A percentile compares a stretch with the other conserved stretches of the same genome.
Evolutionary conservation across 2,113 vertebrate genomes (phyloP).

Genomic region (Psammodynastes pulverulentus): DNA sequence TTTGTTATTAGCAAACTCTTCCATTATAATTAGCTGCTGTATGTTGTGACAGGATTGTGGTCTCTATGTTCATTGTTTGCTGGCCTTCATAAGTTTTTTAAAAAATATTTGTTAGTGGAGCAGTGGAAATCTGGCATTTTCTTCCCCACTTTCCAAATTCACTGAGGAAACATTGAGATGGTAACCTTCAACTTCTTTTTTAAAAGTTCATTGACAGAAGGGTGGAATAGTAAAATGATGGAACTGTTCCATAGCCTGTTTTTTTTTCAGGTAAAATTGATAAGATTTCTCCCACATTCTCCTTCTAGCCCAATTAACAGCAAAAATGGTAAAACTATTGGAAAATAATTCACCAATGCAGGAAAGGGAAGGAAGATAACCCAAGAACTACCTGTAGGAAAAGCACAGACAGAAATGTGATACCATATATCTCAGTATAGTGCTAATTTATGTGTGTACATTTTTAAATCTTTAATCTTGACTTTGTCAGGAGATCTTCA

Average conservation of each 20-base stretch:
- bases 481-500: neutral
- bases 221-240: neutral
- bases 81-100: neutral
- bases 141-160: neutral
- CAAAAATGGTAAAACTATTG: neutral
- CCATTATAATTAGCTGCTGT: neutral
- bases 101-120: neutral
- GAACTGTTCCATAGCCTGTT: neutral
- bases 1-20: neutral
- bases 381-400: neutral
- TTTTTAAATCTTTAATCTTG: neutral
- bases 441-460: neutral
- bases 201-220: neutral
- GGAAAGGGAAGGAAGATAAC: neutral
- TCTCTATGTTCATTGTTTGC: neutral
- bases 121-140: neutral
- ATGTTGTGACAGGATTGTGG: neutral
- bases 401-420: neutral
- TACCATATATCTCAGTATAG: neutral
- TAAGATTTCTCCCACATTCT: neutral
- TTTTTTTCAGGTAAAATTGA: neutral
- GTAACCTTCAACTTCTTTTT: neutral
- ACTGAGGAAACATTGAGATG: neutral
- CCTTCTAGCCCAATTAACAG: neutral
- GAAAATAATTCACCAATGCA: neutral